Evolutionary conservation across 2,888 invertebrate species (phyloP).

Genomic region (Acanthosepion pharaonis): DNA sequence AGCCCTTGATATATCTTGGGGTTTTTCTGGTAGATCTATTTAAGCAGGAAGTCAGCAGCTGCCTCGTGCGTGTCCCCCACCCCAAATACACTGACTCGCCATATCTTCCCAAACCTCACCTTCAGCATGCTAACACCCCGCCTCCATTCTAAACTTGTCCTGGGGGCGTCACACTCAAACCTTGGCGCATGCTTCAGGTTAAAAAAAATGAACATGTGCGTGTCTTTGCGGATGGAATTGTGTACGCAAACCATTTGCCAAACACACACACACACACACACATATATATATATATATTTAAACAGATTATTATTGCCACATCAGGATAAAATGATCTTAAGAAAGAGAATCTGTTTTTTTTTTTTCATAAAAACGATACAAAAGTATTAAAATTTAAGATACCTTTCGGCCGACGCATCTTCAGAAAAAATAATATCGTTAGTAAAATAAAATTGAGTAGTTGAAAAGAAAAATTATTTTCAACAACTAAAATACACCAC

Average conservation of each 20-base stretch:
- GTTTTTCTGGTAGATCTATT: not conserved
- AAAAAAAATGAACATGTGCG: not conserved
- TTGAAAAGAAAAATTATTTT: no score
- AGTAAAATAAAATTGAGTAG: no score
- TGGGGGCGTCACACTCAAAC: not conserved
- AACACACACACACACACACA: no score
- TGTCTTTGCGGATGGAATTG: not conserved
- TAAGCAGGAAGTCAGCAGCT: slow-evolving; percentile 21
- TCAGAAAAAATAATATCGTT: no score
- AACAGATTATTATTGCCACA: no score
- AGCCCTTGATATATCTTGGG: slow-evolving; percentile 2
- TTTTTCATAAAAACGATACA: no score
- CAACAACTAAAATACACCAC: no score
- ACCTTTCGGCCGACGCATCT: no score
- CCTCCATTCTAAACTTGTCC: not conserved
- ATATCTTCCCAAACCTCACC: not conserved
- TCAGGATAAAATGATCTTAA: no score
- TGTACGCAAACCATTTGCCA: not conserved
- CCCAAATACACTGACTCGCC: not conserved
- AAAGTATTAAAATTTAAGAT: no score
- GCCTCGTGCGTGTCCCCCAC: not conserved
- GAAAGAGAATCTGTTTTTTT: no score
- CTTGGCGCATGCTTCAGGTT: not conserved
- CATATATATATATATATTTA: no score
- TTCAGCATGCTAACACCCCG: not conserved